Base-by-base conservation (phyloP, 2,113 vertebrate genomes). In the Prochilodus magdalenae region DNA sequence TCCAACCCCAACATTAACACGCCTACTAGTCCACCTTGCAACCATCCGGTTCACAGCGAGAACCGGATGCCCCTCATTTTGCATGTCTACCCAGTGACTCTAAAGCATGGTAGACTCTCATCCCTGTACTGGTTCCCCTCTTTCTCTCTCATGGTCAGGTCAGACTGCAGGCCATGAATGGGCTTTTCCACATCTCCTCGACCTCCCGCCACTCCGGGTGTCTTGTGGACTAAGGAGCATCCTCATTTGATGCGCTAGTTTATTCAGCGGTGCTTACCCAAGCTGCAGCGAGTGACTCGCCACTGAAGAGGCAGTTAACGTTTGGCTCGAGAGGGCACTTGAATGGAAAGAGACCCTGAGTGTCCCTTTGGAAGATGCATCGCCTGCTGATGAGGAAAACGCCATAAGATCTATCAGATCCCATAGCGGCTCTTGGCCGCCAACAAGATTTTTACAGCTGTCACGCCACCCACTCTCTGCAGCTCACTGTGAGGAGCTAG, bases 261-360 rank as follows among this genome's bases (percentile, higher is more conserved):
- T 36, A 63, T 40, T 69, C 60, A 16, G 27, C 22, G 44, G 57
- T 53, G n/a, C 55, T 72, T 53, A 44, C 59, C 27, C 44, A 8
- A 83, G 77, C 40, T 44, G 40, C 40, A 10, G 40, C 40, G 8
- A 44, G 8, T 44, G 40, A 44, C 40, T 44, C 40, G 40, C 16
- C 65, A 5, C 66, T 73, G 80, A 80, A 71, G 84, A 76, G 84
- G 72, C 84, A 27, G 78, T 77, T 83, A 77, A 65, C 24, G 53
- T 30, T 24, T 57, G 67, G 36, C 69, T 77, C n/a, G 62, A 71
- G 70, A 72, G 73, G 77, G 51, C 57, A 69, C 71, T 73, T 53
- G 60, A 79, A 57, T 40, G 79, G 60, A 22, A 69, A 79, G 77
- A 77, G 77, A 80, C 63, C 62, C 51, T 55, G 47, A 82, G 73